Evolutionary conservation across 2,888 invertebrate species (phyloP).

Genomic region (Eumacrocentrus americanus): DNA sequence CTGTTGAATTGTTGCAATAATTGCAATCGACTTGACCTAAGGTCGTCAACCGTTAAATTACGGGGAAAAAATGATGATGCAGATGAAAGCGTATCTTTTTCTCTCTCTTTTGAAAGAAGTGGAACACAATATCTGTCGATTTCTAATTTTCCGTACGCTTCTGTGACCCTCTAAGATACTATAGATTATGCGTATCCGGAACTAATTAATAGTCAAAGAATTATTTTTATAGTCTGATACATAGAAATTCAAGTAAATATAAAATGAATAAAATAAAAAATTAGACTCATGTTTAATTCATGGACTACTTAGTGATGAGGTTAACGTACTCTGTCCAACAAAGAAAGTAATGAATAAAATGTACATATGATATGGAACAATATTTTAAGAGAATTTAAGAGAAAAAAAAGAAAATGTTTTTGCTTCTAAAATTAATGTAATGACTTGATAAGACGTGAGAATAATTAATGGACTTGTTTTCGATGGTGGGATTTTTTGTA

Average conservation of each 20-base stretch:
- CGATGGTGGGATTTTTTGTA: no score
- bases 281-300: neutral
- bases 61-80: neutral
- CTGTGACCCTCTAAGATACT: neutral
- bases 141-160: slow-evolving; percentile 8
- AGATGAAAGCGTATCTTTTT: neutral
- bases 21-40: neutral
- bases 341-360: neutral
- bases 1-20: neutral
- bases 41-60: neutral
- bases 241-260: neutral
- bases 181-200: neutral
- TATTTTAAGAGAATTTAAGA: neutral
- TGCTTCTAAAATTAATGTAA: neutral
- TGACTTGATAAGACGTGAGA: no score
- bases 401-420: neutral
- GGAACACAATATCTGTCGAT: slow-evolving; percentile 2
- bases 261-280: neutral
- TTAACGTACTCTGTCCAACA: neutral
- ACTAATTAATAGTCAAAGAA: neutral
- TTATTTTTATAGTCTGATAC: neutral
- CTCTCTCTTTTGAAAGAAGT: neutral
- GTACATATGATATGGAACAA: neutral
- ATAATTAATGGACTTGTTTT: no score
- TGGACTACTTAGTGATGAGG: neutral